These are phyloP conservation scores for Colostygia pectinataria DNA, from an alignment of 2,888 invertebrate genomes.

Conservation along the genomic window DNA sequence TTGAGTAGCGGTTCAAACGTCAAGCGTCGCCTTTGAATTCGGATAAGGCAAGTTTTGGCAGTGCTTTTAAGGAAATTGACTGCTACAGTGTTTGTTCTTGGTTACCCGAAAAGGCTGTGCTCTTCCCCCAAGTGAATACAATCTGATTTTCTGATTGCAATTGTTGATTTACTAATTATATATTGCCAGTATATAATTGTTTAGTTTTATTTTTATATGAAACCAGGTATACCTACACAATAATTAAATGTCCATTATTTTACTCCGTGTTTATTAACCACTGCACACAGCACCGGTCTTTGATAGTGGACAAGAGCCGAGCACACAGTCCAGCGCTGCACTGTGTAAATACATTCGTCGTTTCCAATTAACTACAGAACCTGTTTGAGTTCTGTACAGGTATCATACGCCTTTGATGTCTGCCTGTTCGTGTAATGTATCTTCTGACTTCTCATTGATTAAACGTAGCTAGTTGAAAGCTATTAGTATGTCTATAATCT, in stretches of 20 bases:
- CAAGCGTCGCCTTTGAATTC: conserved; percentile 39
- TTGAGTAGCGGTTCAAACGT: conserved; percentile 52
- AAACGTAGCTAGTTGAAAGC: conserved; percentile 23
- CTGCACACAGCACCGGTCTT: conserved; percentile 42
- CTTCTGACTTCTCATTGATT: conserved; percentile 42
- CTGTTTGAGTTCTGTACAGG: conserved; percentile 64
- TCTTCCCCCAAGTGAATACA: conserved; percentile 1
- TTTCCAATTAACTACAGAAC: conserved; percentile 72
- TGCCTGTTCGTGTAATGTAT: conserved; percentile 41
- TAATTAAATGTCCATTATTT: conserved; percentile 12
- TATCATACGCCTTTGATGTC: conserved; percentile 72
- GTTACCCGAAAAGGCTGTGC: background rate
- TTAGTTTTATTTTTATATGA: too few species aligned
- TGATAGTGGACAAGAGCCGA: conserved; percentile 65
- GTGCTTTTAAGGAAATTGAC: conserved; percentile 30
- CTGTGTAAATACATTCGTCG: conserved; percentile 66
- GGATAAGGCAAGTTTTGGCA: conserved; percentile 37
- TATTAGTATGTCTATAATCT: conserved; percentile 9
- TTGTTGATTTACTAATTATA: too few species aligned
- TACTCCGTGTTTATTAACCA: conserved; percentile 9
- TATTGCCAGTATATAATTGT: too few species aligned
- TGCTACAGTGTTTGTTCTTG: conserved; percentile 16
- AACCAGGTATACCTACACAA: too few species aligned
- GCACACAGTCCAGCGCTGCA: conserved; percentile 64
- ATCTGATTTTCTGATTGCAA: background rate